phyloP scores from a whole-genome alignment of 1,140 invertebrate genomes.

The Contarinia nasturtii region DNA sequence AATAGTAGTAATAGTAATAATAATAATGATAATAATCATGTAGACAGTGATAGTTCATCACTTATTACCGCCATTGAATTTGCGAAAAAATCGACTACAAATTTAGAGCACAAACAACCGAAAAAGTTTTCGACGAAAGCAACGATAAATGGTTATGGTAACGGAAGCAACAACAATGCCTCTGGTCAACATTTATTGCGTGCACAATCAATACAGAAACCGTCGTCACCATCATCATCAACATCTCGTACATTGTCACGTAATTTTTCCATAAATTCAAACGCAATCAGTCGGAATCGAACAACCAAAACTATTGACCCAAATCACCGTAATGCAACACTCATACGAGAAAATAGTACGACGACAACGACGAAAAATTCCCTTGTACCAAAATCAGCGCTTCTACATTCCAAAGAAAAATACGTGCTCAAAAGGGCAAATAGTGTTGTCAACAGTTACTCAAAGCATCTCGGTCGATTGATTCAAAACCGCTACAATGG shows the following conservation, averaged over 20 bases:
- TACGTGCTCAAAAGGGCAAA: constrained; percentile 16
- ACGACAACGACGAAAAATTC: not conserved
- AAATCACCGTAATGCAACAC: not conserved
- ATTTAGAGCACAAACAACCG: too few relatives aligned
- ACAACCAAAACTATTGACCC: not conserved
- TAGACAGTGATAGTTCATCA: too few relatives aligned
- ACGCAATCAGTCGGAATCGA: too few relatives aligned
- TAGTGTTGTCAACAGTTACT: constrained; percentile 16
- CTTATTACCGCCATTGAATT: too few relatives aligned
- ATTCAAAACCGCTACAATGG: not conserved
- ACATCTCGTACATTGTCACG: not conserved
- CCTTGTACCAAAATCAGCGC: constrained; percentile 1
- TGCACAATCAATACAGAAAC: not conserved
- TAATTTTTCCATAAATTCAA: too few relatives aligned
- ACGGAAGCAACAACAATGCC: not conserved
- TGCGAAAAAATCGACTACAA: too few relatives aligned
- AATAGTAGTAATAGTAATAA: constrained; percentile 19
- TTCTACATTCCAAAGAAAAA: constrained; percentile 2
- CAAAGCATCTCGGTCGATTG: constrained; percentile 6
- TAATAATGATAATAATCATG: too few relatives aligned
- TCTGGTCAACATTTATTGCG: not conserved
- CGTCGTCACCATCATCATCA: not conserved
- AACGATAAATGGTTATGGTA: not conserved
- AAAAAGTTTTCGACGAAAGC: not conserved
- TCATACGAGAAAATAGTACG: not conserved